Conservation (phyloP, 2,888 invertebrate species). For the Lingula anatina region DNA sequence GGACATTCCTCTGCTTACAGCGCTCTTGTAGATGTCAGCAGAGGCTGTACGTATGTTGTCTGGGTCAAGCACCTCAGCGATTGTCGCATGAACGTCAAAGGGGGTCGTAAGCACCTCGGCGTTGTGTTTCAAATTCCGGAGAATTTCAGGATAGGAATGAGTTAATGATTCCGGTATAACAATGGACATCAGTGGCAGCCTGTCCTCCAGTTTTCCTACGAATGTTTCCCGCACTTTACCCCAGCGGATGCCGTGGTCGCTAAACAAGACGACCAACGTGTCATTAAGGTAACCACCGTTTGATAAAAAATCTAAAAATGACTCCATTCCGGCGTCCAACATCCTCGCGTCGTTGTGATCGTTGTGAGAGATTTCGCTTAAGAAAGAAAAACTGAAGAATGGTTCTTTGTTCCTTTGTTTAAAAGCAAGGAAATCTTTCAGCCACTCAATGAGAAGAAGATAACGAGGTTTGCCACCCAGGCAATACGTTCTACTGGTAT, state of each 20-base stretch:
- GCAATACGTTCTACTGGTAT: neutral
- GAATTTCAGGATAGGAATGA: neutral
- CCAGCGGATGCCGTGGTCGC: neutral
- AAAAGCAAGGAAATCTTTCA: neutral
- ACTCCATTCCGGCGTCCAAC: neutral
- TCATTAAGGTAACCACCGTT: neutral
- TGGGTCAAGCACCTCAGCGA: neutral
- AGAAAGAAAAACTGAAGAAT: neutral
- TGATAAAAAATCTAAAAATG: neutral
- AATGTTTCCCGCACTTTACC: neutral
- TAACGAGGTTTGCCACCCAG: neutral
- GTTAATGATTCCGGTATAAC: no score
- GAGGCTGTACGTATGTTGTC: no score
- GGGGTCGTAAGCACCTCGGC: neutral
- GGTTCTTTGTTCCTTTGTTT: neutral
- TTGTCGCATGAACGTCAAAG: neutral
- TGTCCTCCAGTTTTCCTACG: neutral
- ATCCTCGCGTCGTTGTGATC: neutral
- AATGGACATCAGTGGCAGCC: neutral
- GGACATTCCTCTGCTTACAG: neutral
- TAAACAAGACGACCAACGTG: neutral
- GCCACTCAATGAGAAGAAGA: neutral
- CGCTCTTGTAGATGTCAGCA: neutral
- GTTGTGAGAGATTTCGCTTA: neutral
- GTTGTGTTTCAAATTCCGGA: neutral